Base-by-base conservation (phyloP, 1,140 invertebrate species). In the Leptopilina clavipes region DNA sequence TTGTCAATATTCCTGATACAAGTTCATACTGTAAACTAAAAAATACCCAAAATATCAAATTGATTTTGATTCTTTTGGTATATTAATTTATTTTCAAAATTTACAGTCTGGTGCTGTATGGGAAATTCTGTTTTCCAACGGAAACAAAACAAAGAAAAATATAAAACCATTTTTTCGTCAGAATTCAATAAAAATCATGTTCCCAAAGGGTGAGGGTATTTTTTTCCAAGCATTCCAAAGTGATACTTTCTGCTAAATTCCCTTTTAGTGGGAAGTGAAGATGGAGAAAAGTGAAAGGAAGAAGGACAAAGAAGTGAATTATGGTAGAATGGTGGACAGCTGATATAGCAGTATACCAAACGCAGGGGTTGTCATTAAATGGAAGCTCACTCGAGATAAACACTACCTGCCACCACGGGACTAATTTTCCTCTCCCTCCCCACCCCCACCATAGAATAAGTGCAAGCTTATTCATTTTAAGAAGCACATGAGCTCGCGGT, bases 301-400 rank as follows among this genome's bases (percentile, higher is more conserved):
- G 59, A 25, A 22, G n/a, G 59, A 65, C 25, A 31, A 65, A 65
- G 59, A 37, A 31, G 59, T 22, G 59, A 65, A 37, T 54, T 37
- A 17, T 22, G 56, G 59, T 48, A 45, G 19, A 44, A 76, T 19
- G 72, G 71, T 74, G 74, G 70, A 54, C 73, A 71, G 74, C 25
- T 59, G 72, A 79, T 80, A 80, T 72, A n/a, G 73, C 75, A 81
- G 74, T 79, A 81, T 83, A 83, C 74, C 77, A 82, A 40, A 40
- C 79, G 77, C 85, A 86, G 88, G 89, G 88, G 86, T 89, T 89
- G 89, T 89, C 89, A 90, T 90, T 90, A 90, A 89, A 86, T 90
- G 89, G 89, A 86, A 90, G 89, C 89, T 88, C 86, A 81, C 81
- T 85, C 82, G 85, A 82, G 86, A 87, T 90, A 90, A 90, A 88